These are phyloP conservation scores for Lynx canadensis DNA, from an alignment of 2,113 vertebrate species.

Conservation along the genomic window DNA sequence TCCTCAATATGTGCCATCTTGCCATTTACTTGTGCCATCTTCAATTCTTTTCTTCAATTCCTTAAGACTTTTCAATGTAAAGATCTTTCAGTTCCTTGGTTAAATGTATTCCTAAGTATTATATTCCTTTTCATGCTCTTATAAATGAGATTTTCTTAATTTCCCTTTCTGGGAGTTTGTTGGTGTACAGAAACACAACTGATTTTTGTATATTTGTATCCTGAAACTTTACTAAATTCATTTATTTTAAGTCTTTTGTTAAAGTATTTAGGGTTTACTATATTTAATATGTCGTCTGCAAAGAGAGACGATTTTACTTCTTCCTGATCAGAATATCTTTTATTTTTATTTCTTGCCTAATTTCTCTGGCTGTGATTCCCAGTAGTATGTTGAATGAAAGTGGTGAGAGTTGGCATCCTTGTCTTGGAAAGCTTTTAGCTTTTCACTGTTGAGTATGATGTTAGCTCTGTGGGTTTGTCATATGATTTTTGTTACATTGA, in stretches of 20 bases:
- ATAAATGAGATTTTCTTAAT: neutral
- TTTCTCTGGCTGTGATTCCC: neutral
- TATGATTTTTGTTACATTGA: neutral
- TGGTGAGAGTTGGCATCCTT: neutral
- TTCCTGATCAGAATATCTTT: neutral
- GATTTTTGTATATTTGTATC: neutral
- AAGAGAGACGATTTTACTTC: neutral
- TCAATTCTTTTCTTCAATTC: too few relatives aligned
- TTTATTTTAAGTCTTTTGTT: neutral
- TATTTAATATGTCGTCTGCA: neutral
- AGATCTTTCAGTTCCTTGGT: neutral
- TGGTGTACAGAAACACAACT: neutral
- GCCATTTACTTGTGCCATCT: neutral
- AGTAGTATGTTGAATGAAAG: neutral
- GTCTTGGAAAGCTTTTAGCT: neutral
- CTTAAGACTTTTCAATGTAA: too few relatives aligned
- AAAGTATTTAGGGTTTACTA: neutral
- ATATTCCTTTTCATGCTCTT: neutral
- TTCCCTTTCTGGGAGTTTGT: neutral
- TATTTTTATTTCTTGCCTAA: neutral
- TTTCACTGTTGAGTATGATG: neutral
- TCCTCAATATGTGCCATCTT: neutral
- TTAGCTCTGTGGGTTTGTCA: neutral
- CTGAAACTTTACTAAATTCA: neutral
- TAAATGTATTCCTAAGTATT: neutral